Evolutionary conservation across 2,113 vertebrate genomes (phyloP), one percentile per base, ranked within the genome.

Genomic region (Azemiops feae): DNA sequence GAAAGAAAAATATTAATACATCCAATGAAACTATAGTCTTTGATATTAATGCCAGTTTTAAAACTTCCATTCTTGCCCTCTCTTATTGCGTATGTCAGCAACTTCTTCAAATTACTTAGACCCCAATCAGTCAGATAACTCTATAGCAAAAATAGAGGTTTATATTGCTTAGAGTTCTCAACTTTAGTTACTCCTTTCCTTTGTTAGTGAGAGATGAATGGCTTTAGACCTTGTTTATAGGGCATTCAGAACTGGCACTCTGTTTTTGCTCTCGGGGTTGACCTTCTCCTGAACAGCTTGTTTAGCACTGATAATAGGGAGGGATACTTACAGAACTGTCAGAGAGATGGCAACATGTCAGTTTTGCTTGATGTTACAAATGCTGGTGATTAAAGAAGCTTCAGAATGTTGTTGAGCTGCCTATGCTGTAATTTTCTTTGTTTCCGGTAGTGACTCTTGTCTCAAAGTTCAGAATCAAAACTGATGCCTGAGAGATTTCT

Each of bases 151-250:
- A 89, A n/a, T 20, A 25, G 50, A 50, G 69, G 85, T 91, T 94
- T 52, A 91, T 91, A 55, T 93, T 27, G 11, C n/a, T 81, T 58
- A 4, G 7, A 43, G 3, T 9, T 85, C 20, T 81, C 74, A 39
- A 85, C 57, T 92, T 57, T 69, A 93, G 30, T 81, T 92, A 55
- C 10, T 39, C 20, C 85, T n/a, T 85, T 69, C 85, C 93, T 94
- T 20, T 27, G n/a, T 90, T 92, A 93, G 92, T 93, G 89, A 53
- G 50, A 92, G 90, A 94, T 95, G 94, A 94, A 93, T 93, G 92
- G 81, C 90, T 93, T 52, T 1, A 2, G 92, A 54, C 22, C 30
- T 95, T 93, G 89, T 91, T 91, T 90, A 88, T 12, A 57, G 92
- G 92, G 85, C 43, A 87, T 27, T 11, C 47, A 0, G 64, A 85